Evolutionary conservation across 2,113 vertebrate species (phyloP).

Genomic region (Rhinopomastus cyanomelas): DNA sequence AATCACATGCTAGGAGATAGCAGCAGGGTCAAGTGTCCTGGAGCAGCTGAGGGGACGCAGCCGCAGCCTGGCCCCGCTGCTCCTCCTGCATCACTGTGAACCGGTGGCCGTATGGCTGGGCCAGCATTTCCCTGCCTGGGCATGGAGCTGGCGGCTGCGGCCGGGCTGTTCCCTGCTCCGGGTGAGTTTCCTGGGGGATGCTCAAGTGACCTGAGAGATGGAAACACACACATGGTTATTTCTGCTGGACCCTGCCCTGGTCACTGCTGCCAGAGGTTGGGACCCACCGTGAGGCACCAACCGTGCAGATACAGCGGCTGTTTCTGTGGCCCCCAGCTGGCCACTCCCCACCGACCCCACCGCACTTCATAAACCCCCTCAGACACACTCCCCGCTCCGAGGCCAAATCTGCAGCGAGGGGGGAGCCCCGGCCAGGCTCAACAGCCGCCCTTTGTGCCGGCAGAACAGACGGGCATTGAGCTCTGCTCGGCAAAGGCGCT

Average conservation of each 20-base stretch:
- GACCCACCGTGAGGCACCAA: rapidly evolving
- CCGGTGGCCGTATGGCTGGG: rapidly evolving
- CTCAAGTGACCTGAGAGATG: not conserved
- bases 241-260: not conserved
- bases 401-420: not conserved
- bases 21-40: not conserved
- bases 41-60: not conserved
- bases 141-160: rapidly evolving
- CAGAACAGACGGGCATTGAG: not conserved
- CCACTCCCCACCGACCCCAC: not conserved
- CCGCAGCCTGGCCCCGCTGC: no score
- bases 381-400: not conserved
- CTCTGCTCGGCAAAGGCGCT: not conserved
- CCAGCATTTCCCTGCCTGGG: rapidly evolving
- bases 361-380: not conserved
- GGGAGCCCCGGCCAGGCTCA: not conserved
- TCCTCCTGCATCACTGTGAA: not conserved
- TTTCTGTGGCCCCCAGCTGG: not conserved
- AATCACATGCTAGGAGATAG: rapidly evolving
- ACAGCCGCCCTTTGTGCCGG: not conserved
- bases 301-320: not conserved
- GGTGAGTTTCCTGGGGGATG: rapidly evolving
- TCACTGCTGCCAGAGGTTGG: not conserved
- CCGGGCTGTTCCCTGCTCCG: not conserved
- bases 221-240: rapidly evolving